Evolutionary conservation across 2,888 invertebrate genomes (phyloP), one percentile per base, ranked within the genome.

Genomic region (Clunio marinus): DNA sequence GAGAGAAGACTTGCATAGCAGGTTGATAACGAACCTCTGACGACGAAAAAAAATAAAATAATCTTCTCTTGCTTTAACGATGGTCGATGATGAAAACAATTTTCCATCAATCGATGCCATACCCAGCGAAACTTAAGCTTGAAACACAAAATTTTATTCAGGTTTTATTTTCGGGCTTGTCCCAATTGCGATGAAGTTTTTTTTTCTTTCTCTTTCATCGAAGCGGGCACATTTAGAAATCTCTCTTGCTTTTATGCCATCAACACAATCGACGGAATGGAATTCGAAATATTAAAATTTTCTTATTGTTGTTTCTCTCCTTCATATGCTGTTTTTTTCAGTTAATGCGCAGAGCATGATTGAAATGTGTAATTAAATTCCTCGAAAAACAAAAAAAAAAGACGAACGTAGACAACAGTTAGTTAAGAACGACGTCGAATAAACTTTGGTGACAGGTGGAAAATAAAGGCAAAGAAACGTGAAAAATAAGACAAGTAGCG

Each of bases 1-100:
- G 28, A 24, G 13, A 57, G 27, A 45, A 63, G 63, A 63, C 63
- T 63, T 63, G 63, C 46, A 63, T 45, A 46, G 63, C 46, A 22
- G 46, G 63, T 63, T 63, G 63, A 63, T 63, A 63, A 63, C 63
- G 63, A 63, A 63, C 63, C 63, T 46, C n/a, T 3, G 24, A 35
- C 35, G 15, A 32, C 2, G 24, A 24, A 55, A 17, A 55, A 45
- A 15, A n/a, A n/a, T n/a, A n/a, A n/a, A n/a, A n/a, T n/a, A n/a
- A n/a, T n/a, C n/a, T n/a, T n/a, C n/a, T n/a, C n/a, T n/a, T 15
- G 13, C 7, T 45, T 2, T 15, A 15, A n/a, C 45, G 15, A 45
- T 1, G 15, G 17, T 45, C n/a, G 15, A 15, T 15, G n/a, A 27
- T 27, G n/a, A 58, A 58, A 13, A 8, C 7, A 55, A 55, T 24